A percentile compares a stretch with the other conserved stretches of the same genome.
phyloP scores from a whole-genome alignment of 2,113 vertebrate species.

The Cariama cristata region DNA sequence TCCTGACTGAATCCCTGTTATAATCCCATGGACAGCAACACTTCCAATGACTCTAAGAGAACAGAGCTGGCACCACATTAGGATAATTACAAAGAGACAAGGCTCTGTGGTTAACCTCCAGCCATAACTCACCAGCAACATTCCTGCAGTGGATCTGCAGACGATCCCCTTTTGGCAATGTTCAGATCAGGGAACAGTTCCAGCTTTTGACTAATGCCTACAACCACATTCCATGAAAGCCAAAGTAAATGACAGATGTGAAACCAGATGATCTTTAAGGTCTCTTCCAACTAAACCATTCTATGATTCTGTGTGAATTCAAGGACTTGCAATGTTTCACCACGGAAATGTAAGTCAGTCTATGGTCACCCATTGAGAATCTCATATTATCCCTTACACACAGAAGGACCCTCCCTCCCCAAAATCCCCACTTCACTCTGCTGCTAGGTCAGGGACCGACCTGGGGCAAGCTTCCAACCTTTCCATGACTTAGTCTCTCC shows the following conservation, averaged over 20 bases:
- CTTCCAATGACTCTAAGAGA: neutral
- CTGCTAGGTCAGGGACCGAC: neutral
- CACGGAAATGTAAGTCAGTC: accelerated
- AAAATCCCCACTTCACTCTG: neutral
- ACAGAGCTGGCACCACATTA: neutral
- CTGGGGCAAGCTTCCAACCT: neutral
- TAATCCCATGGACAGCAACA: neutral
- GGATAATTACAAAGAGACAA: neutral
- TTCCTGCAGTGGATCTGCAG: neutral
- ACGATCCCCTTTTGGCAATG: accelerated
- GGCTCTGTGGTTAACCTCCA: neutral
- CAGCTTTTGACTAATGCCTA: neutral
- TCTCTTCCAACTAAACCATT: no score
- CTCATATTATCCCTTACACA: accelerated
- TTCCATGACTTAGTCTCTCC: neutral
- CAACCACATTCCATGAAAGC: neutral
- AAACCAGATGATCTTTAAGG: no score
- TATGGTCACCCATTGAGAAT: neutral
- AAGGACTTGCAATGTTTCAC: neutral
- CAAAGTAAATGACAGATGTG: neutral
- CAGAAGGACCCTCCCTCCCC: accelerated
- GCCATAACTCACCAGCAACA: neutral
- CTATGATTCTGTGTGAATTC: neutral
- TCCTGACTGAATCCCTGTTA: neutral
- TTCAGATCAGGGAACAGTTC: neutral